phyloP scores from a whole-genome alignment of 2,113 vertebrate genomes.

The Hippotragus niger region DNA sequence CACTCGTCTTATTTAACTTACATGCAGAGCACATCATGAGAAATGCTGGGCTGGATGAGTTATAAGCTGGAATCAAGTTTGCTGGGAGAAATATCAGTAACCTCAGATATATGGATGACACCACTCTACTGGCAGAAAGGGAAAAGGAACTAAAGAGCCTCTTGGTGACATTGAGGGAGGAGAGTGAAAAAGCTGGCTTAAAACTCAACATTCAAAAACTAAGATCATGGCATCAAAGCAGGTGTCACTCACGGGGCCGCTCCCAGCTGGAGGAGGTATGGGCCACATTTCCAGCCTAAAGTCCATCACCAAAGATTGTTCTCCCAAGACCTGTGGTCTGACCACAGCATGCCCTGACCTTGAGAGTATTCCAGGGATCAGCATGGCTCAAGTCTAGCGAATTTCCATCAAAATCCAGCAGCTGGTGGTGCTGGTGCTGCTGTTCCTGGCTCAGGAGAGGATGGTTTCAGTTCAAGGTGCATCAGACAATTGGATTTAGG shows the following conservation, averaged over 20 bases:
- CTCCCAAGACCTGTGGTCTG: too few relatives aligned
- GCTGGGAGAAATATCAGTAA: background rate
- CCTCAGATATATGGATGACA: background rate
- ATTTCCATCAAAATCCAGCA: background rate
- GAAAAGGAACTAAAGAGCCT: background rate
- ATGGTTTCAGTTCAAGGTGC: background rate
- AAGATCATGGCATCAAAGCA: background rate
- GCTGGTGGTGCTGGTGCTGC: background rate
- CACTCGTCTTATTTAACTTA: background rate
- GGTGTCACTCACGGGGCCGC: background rate
- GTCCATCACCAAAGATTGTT: background rate
- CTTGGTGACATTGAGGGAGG: background rate
- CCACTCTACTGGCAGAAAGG: background rate
- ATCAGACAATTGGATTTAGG: background rate
- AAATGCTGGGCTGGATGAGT: background rate
- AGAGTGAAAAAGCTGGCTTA: background rate
- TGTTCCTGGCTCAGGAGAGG: background rate
- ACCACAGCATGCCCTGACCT: background rate
- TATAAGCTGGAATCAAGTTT: background rate
- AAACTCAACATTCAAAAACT: background rate
- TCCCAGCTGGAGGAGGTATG: too few relatives aligned
- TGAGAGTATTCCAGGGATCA: background rate
- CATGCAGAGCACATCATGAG: background rate
- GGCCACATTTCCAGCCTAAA: background rate
- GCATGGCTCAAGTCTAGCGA: rapidly evolving